Percentiles rank a stretch among this genome's conserved stretches.
phyloP scores from a whole-genome alignment of 2,797 vertebrate species.

The Lycodopsis pacificus region DNA sequence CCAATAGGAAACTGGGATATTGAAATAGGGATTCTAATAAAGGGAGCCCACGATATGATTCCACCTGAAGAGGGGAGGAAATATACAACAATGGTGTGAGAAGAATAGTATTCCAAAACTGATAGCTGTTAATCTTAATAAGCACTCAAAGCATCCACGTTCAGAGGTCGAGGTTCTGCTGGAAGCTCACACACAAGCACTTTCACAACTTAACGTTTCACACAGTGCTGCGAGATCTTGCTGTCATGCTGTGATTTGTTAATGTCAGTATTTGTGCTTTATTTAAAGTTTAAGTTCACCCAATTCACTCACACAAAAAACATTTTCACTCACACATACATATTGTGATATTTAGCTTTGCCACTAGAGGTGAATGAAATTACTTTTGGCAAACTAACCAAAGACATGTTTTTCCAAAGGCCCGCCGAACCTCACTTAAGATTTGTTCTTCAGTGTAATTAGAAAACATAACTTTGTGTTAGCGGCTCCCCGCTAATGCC shows the following conservation, averaged over 20 bases:
- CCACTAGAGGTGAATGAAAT: background rate
- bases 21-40: slow-evolving; percentile 79
- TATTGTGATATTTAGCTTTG: background rate
- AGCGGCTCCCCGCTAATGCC: background rate
- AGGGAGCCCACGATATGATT: slow-evolving; percentile 64
- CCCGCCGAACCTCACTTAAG: background rate
- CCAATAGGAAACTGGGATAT: slow-evolving; percentile 72
- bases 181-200: slow-evolving; percentile 14
- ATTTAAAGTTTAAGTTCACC: slow-evolving; percentile 3
- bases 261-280: background rate
- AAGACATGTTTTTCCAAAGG: background rate
- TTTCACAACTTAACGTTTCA: slow-evolving; percentile 12
- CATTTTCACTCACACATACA: background rate
- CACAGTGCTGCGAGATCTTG: slow-evolving; percentile 4
- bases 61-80: slow-evolving; percentile 53
- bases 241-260: slow-evolving; percentile 3
- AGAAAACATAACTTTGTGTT: background rate
- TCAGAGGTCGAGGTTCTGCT: slow-evolving; percentile 16
- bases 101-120: slow-evolving; percentile 49
- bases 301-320: background rate
- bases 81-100: slow-evolving; percentile 51
- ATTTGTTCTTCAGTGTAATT: background rate
- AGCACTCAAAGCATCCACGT: slow-evolving; percentile 39
- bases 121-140: slow-evolving; percentile 61
- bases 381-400: background rate